Base-by-base conservation (phyloP, 2,797 vertebrate species). In the Eulemur albifrons region DNA sequence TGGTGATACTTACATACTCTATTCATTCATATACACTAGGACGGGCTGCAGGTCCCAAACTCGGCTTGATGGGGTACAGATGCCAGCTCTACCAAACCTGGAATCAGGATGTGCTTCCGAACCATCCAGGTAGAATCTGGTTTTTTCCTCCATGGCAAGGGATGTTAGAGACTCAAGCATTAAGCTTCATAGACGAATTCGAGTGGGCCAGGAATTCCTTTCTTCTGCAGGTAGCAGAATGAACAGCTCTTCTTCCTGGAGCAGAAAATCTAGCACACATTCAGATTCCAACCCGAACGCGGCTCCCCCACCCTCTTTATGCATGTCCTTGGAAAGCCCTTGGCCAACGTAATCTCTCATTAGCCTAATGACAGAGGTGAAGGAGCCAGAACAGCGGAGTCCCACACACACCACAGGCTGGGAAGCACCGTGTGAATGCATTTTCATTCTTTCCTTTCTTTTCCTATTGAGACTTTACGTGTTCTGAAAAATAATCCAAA, bases 51-150 rank as follows among this genome's bases (percentile, higher is more conserved):
- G 96, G 98, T 96, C 88, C 97, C 97, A 97, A 70, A 89, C 84
- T 96, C 48, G 63, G 97, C 97, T 97, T 97, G 97, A 97, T 89
- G 88, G 87, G 93, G 69, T 96, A 97, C 96, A 97, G 96, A 98
- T 90, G 96, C 96, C 97, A 97, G 93, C 92, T 97, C 95, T 96
- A 98, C 81, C 97, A 97, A 97, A 97, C 80, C 77, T 97, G 96
- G 95, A 97, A 97, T 98, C 63, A 93, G 95, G 98, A 98, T 92
- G 98, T 98, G 98, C 97, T 98, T 98, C 96, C 85, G 59, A 97
- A 98, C 76, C 95, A 98, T 92, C 97, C 0, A 0, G 90, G 95
- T 92, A 75, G 92, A 97, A 94, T 84, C 30, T 10, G 83, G 0
- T 54, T 96, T 93, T 97, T 84, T 45, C 76, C 69, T 95, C 87